A percentile compares a stretch with the other conserved stretches of the same genome.
phyloP scores from a whole-genome alignment of 2,888 invertebrate genomes.

The Malthinus seriepunctatus region DNA sequence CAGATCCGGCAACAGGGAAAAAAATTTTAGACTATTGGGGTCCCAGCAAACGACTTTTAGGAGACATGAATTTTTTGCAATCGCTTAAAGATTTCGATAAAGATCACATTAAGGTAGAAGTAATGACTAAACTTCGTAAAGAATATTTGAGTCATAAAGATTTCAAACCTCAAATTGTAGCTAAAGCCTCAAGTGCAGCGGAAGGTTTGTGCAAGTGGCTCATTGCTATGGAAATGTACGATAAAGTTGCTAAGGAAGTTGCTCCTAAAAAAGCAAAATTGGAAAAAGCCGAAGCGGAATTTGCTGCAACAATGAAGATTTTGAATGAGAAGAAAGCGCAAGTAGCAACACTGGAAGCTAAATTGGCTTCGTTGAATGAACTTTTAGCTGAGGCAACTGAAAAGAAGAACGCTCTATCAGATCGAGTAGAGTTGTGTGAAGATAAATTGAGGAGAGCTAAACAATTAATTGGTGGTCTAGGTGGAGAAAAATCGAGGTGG shows the following conservation, averaged over 20 bases:
- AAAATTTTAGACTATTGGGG: slow-evolving; percentile 83
- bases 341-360: slow-evolving; percentile 75
- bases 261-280: slow-evolving; percentile 86
- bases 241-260: slow-evolving; percentile 79
- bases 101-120: slow-evolving; percentile 75
- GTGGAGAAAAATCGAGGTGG: slow-evolving; percentile 89
- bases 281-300: slow-evolving; percentile 78
- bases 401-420: slow-evolving; percentile 70
- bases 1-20: slow-evolving; percentile 69
- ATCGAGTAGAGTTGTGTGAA: slow-evolving; percentile 77
- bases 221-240: slow-evolving; percentile 87
- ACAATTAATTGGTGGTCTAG: slow-evolving; percentile 84
- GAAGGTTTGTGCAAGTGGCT: slow-evolving; percentile 93
- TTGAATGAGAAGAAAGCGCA: slow-evolving; percentile 81
- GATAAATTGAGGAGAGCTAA: slow-evolving; percentile 85
- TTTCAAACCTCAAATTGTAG: slow-evolving; percentile 78
- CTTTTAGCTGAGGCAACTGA: slow-evolving; percentile 67
- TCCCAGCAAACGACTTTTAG: slow-evolving; percentile 79
- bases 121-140: slow-evolving; percentile 75
- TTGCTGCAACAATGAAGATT: slow-evolving; percentile 81
- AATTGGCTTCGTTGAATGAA: slow-evolving; percentile 71
- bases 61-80: slow-evolving; percentile 80
- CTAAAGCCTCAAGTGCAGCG: slow-evolving; percentile 91
- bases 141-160: slow-evolving; percentile 76
- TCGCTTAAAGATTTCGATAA: slow-evolving; percentile 79